Evolutionary conservation across 2,888 invertebrate genomes (phyloP).

Genomic region (Noctuana brunneofusca): DNA sequence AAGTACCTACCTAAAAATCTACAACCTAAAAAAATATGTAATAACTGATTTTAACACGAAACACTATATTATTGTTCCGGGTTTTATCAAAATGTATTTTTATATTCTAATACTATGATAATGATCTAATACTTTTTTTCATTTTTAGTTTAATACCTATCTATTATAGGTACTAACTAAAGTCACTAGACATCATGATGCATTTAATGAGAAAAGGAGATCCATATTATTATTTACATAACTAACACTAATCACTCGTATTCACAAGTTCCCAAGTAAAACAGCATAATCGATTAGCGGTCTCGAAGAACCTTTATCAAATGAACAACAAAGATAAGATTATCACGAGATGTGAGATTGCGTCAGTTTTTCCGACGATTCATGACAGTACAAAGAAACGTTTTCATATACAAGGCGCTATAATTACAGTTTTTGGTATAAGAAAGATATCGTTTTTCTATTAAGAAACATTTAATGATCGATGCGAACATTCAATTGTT

Average conservation of each 20-base stretch:
- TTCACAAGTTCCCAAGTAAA: slow-evolving; percentile 34
- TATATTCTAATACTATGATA: no score
- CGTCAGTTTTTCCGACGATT: slow-evolving; percentile 16
- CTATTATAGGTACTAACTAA: slow-evolving; percentile 24
- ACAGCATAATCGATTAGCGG: slow-evolving; percentile 18
- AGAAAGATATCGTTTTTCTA: slow-evolving; percentile 33
- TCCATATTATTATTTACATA: slow-evolving; percentile 36
- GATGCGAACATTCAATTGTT: slow-evolving; percentile 67
- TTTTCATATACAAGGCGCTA: slow-evolving; percentile 17
- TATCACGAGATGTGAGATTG: slow-evolving; percentile 22
- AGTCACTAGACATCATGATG: slow-evolving; percentile 29
- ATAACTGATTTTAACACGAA: no score
- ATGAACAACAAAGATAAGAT: slow-evolving; percentile 17
- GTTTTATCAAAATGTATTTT: no score
- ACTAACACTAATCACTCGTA: slow-evolving; percentile 35
- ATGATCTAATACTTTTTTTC: no score
- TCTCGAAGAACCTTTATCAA: slow-evolving; percentile 18
- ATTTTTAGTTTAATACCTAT: background rate
- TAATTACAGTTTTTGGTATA: slow-evolving; percentile 28
- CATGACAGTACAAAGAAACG: slow-evolving; percentile 14
- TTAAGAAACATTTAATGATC: slow-evolving; percentile 38
- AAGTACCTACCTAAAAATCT: no score
- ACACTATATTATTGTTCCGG: no score
- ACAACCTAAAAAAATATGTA: no score
- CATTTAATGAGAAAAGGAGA: slow-evolving; percentile 36